Base-by-base conservation (phyloP, 2,797 vertebrate species). In the Heteromormyrus szaboi region DNA sequence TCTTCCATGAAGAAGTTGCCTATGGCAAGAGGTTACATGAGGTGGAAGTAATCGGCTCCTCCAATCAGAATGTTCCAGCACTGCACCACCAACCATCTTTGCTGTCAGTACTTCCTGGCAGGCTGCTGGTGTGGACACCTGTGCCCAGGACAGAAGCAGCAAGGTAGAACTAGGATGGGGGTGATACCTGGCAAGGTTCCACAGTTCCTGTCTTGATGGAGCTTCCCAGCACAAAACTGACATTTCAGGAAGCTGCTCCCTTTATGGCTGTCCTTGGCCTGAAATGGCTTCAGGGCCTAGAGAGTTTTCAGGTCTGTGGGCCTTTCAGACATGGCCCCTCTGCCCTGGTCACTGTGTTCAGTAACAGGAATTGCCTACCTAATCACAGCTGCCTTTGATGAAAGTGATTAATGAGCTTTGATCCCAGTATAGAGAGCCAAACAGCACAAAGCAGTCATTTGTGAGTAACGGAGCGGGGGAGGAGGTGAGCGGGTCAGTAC, bases 361-460 rank as follows among this genome's bases (percentile, higher is more conserved):
- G 37, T 44, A 79, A 41, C 72, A 79, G 72, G 41, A 79, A 44
- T 44, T 29, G 17, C n/a, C 37, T 44, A 44, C 72, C 37, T 79
- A 79, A 79, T 79, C 7, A 44, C 72, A 79, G 72, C 41, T 29
- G 72, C 72, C 72, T 79, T 79, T 79, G 72, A 79, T 79, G 72
- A 19, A 17, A 79, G 37, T 79, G 72, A 79, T 79, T 79, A 79
- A 79, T 79, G 37, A 79, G 72, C 72, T 79, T 44, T 79, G 72
- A 79, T 79, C 72, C 72, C 41, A 79, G 37, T 79, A 79, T 44
- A 44, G 37, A 79, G 72, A 44, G 29, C 65, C 65, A 17, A 37
- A 72, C 29, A 72, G 72, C 72, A 79, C 37, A 79, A 79, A 44
- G 72, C 72, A 79, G 37, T 79, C 72, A 41, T 79, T 79, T 79